These are phyloP conservation scores for Leucoma salicis DNA, from an alignment of 2,888 invertebrate species.

Conservation along the genomic window DNA sequence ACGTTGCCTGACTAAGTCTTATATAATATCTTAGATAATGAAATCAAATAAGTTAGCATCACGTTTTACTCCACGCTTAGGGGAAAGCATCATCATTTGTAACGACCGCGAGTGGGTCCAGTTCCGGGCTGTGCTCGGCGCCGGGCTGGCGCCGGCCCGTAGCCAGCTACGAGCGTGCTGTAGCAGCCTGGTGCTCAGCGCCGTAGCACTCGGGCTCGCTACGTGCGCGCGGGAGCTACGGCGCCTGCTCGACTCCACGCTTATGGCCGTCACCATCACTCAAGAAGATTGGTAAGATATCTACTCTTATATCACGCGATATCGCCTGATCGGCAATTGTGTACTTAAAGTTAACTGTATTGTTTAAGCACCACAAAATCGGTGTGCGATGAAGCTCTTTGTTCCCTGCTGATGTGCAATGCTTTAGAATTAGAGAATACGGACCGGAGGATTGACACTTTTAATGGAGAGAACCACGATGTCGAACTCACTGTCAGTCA, in stretches of 20 bases:
- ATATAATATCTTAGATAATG: too few relatives aligned
- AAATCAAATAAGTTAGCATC: too few relatives aligned
- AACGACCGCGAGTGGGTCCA: constrained; percentile 53
- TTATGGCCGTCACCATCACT: constrained; percentile 64
- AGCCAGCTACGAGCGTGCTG: constrained; percentile 78
- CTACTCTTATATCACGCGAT: neutral
- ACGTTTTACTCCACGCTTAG: constrained; percentile 32
- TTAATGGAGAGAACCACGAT: constrained; percentile 33
- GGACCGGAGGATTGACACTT: neutral
- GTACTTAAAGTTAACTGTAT: neutral
- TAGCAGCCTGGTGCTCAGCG: constrained; percentile 83
- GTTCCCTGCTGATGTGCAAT: constrained; percentile 46
- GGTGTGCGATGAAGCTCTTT: constrained; percentile 50
- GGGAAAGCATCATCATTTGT: constrained; percentile 94
- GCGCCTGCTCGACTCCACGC: constrained; percentile 80
- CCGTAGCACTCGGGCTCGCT: constrained; percentile 85
- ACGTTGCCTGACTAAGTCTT: too few relatives aligned
- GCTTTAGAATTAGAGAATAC: constrained; percentile 42
- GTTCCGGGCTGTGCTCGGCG: constrained; percentile 41
- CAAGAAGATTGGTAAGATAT: constrained; percentile 8
- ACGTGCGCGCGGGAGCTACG: constrained; percentile 75
- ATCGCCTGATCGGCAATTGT: too few relatives aligned
- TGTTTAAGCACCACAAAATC: constrained; percentile 40
- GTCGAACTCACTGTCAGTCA: constrained; percentile 82
- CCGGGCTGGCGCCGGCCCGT: constrained; percentile 64